phyloP scores from a whole-genome alignment of 2,113 vertebrate genomes.

The Dunckerocampus dactyliophorus region DNA sequence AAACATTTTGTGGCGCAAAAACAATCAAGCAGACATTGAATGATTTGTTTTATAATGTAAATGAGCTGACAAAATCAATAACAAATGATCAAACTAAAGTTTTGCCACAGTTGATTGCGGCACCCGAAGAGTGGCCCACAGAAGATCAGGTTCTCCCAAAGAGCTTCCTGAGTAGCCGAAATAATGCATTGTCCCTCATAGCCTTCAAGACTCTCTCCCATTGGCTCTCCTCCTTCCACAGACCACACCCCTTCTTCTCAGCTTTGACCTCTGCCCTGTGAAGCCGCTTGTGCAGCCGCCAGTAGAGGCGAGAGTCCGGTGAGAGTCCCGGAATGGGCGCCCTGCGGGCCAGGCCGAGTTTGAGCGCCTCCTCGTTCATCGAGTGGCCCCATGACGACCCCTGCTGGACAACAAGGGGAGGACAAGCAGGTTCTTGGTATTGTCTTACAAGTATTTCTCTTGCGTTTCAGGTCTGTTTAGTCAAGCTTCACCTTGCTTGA shows the following conservation, averaged over 20 bases:
- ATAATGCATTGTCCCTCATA: constrained; percentile 54
- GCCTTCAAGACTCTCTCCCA: constrained; percentile 60
- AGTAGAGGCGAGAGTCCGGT: constrained; percentile 74
- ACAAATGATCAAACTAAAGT: neutral
- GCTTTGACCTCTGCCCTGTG: constrained; percentile 85
- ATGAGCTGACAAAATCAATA: neutral
- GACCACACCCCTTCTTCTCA: constrained; percentile 78
- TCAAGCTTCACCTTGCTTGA: constrained; percentile 75
- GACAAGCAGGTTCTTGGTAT: neutral
- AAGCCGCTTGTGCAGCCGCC: constrained; percentile 83
- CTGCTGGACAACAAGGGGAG: constrained; percentile 62
- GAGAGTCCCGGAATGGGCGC: constrained; percentile 72
- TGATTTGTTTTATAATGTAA: neutral
- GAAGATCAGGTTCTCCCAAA: constrained; percentile 42
- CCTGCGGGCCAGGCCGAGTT: constrained; percentile 80
- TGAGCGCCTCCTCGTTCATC: constrained; percentile 86
- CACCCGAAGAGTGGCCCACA: constrained; percentile 1
- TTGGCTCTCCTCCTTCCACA: constrained; percentile 82
- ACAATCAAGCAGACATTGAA: too few species aligned
- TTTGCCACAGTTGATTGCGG: neutral
- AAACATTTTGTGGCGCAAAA: too few species aligned
- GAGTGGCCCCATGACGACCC: constrained; percentile 71
- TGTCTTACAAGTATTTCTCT: neutral
- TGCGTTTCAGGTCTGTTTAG: neutral
- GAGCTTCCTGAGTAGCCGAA: constrained; percentile 70